Evolutionary conservation across 2,113 vertebrate genomes (phyloP).

Genomic region (Sarotherodon lohbergeri): DNA sequence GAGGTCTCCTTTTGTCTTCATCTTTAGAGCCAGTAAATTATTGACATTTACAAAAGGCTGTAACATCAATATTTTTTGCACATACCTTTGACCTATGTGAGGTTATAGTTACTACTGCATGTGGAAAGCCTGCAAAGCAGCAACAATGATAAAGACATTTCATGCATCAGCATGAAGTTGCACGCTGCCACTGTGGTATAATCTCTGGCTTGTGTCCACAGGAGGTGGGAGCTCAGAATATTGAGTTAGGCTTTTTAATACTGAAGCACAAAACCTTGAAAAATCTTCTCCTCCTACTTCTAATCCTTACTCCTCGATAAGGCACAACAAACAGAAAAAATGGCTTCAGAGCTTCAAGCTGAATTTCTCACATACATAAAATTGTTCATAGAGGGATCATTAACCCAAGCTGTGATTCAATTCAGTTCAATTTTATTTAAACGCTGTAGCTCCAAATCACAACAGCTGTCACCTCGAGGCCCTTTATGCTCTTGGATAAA

Average conservation of each 20-base stretch:
- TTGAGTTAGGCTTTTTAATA: neutral
- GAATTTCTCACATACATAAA: neutral
- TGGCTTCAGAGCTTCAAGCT: neutral
- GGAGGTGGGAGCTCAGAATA: neutral
- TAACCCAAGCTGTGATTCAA: neutral
- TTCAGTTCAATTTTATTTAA: neutral
- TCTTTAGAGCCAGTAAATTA: neutral
- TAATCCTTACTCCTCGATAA: neutral
- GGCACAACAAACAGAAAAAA: neutral
- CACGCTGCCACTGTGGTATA: neutral
- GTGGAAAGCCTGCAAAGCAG: neutral
- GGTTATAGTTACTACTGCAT: neutral
- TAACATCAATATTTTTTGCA: neutral
- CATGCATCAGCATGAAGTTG: conserved; percentile 18
- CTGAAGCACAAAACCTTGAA: neutral
- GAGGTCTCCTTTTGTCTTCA: neutral
- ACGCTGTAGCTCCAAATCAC: neutral
- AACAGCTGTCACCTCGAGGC: neutral
- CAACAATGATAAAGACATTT: conserved; percentile 24
- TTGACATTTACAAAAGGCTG: neutral
- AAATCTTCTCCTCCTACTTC: neutral
- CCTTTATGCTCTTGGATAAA: neutral
- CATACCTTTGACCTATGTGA: neutral
- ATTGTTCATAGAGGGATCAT: neutral
- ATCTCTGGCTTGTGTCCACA: neutral